These are phyloP conservation scores for Scolopax bukidnonensis DNA, from an alignment of 2,797 vertebrate species.

Conservation along the genomic window DNA sequence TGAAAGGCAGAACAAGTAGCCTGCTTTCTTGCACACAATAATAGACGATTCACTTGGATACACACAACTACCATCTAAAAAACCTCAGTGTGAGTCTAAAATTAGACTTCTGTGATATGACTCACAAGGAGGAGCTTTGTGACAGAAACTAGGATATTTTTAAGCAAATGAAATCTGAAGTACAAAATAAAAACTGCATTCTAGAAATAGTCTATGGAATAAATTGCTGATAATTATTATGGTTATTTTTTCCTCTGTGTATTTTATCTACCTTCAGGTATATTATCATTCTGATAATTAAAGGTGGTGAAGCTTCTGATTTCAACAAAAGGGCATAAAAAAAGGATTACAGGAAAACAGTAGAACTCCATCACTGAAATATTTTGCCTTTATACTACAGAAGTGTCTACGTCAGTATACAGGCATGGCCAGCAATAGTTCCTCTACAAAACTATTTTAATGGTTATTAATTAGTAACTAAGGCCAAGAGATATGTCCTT, in stretches of 20 bases:
- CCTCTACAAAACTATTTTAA: not conserved
- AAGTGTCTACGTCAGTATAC: not conserved
- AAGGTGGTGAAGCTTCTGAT: not conserved
- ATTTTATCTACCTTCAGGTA: not conserved
- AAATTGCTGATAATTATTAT: not conserved
- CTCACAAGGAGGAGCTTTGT: constrained; percentile 52
- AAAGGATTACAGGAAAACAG: not conserved
- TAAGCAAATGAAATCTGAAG: constrained; percentile 17
- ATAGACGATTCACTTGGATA: constrained; percentile 4
- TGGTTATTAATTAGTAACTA: not conserved
- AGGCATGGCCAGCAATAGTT: not conserved
- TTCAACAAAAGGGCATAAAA: not conserved
- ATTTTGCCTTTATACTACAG: not conserved
- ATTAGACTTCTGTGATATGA: constrained; percentile 52
- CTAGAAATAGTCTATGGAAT: not conserved
- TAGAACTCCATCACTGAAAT: not conserved
- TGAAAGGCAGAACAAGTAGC: constrained; percentile 23
- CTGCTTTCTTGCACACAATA: constrained; percentile 12
- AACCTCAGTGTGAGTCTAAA: constrained; percentile 30
- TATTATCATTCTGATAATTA: not conserved
- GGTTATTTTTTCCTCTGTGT: not conserved
- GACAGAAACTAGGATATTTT: constrained; percentile 47
- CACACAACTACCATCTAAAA: constrained; percentile 12
- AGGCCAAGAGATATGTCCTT: not conserved
- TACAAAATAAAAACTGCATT: constrained; percentile 41